Base-by-base conservation (phyloP, 2,113 vertebrate genomes). In the Amazona guildingii region DNA sequence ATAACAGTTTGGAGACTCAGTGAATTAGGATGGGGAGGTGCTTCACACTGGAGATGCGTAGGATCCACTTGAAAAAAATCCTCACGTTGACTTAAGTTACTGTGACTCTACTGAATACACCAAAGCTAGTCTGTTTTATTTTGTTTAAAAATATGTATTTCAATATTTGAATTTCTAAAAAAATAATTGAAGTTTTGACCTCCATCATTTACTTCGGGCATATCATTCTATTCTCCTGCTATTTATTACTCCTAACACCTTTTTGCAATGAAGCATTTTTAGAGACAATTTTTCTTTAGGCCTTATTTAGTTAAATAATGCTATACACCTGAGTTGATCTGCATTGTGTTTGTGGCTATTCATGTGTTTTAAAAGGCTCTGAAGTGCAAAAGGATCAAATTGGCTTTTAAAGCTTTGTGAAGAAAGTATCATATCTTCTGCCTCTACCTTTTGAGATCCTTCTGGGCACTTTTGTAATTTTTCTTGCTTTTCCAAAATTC, bases 21-120 rank as follows among this genome's bases (percentile, higher is more conserved):
- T 44, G 59, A 78, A 13, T 21, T 3, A 0, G 21, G 8, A 1
- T 43, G n/a, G 19, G 29, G 16, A 72, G 11, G 25, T 14, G 2
- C 10, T 67, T 83, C n/a, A 46, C 13, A 5, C 4, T 37, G 23
- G 61, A 54, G 31, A 46, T 78, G 8, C 61, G 8, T 37, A 74
- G 35, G 14, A 28, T 67, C 15, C 41, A 67, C 10, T 79, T 33
- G 64, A 87, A 37, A 64, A 70, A 79, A 16, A 61, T 61, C 33
- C 5, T 61, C 13, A 6, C 17, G 78, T 91, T 75, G 14, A 28
- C 19, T 74, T 74, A 69, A 55, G 35, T 94, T 92, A 19, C 14
- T 77, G 18, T 57, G 33, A 44, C 54, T 43, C 2, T 43, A 31
- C 44, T 70, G 55, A 49, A 23, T 54, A 14, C 8, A 25, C 66